Evolutionary conservation across 2,797 vertebrate genomes (phyloP).

Genomic region (Epinephelus coioides): DNA sequence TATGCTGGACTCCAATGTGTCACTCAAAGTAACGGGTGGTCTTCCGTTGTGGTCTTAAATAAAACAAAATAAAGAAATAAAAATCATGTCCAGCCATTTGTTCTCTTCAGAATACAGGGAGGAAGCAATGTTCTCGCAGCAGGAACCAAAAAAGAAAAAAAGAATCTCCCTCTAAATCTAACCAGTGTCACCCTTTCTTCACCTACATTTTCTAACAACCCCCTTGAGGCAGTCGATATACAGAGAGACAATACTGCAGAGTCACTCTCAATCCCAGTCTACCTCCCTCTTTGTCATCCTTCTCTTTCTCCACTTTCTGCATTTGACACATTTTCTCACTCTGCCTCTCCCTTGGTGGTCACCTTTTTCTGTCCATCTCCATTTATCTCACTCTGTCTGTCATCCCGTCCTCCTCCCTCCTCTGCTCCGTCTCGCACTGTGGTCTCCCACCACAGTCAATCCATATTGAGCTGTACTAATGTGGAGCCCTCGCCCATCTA

Average conservation of each 20-base stretch:
- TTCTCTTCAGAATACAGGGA: conserved; percentile 9
- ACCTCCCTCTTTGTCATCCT: conserved; percentile 44
- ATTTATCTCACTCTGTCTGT: conserved; percentile 73
- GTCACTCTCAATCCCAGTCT: conserved; percentile 48
- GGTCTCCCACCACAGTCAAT: conserved; percentile 68
- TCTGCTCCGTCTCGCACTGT: conserved; percentile 59
- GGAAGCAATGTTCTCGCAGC: conserved; percentile 1
- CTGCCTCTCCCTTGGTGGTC: conserved; percentile 59
- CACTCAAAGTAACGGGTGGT: neutral
- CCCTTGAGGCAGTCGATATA: conserved; percentile 10
- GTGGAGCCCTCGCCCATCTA: conserved; percentile 69
- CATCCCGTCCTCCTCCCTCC: conserved; percentile 44
- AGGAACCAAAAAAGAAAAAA: neutral
- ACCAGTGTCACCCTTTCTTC: conserved; percentile 28
- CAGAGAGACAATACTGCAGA: conserved; percentile 42
- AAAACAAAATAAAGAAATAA: neutral
- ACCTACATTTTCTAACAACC: conserved; percentile 24
- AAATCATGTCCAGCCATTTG: neutral
- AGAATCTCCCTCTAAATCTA: conserved; percentile 28
- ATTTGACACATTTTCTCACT: conserved; percentile 71
- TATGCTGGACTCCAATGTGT: neutral
- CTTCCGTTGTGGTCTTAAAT: neutral
- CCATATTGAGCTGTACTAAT: conserved; percentile 73
- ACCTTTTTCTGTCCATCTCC: conserved; percentile 70
- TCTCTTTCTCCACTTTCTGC: conserved; percentile 46